A percentile compares a stretch with the other conserved stretches of the same genome.
Evolutionary conservation across 2,797 vertebrate species (phyloP).

Genomic region (Chrysocyon brachyurus): DNA sequence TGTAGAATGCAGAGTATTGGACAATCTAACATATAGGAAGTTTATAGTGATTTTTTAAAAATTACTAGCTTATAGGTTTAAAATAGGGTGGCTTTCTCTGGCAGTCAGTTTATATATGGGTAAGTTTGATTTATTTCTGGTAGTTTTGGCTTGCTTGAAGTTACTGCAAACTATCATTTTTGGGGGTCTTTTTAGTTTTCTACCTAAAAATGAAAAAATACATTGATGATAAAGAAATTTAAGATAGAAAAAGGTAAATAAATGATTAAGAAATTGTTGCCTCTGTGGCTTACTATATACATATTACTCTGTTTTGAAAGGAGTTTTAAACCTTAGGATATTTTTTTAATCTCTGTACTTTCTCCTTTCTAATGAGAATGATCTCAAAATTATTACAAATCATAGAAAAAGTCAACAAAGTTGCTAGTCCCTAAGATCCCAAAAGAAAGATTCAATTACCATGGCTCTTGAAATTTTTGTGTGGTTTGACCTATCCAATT

Average conservation of each 20-base stretch:
- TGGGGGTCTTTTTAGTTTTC: conserved; percentile 6
- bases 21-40: conserved; percentile 74
- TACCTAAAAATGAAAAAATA: conserved; percentile 23
- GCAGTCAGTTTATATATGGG: conserved; percentile 32
- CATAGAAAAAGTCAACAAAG: conserved; percentile 4
- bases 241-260: conserved; percentile 47
- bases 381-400: conserved; percentile 57
- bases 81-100: conserved; percentile 72
- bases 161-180: conserved; percentile 29
- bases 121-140: conserved; percentile 37
- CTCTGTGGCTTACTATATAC: conserved; percentile 24
- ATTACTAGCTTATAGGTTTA: conserved; percentile 72
- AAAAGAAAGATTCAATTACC: conserved; percentile 25
- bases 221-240: conserved; percentile 46
- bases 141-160: neutral
- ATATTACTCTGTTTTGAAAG: conserved; percentile 9
- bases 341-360: conserved; percentile 18
- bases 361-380: conserved; percentile 35
- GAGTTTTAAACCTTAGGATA: neutral
- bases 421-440: conserved; percentile 35
- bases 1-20: conserved; percentile 68
- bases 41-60: conserved; percentile 74
- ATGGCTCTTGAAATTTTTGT: conserved; percentile 33
- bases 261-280: conserved; percentile 1
- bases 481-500: conserved; percentile 34